phyloP scores from a whole-genome alignment of 2,888 invertebrate genomes.

The Poecilobothrus nobilitatus region DNA sequence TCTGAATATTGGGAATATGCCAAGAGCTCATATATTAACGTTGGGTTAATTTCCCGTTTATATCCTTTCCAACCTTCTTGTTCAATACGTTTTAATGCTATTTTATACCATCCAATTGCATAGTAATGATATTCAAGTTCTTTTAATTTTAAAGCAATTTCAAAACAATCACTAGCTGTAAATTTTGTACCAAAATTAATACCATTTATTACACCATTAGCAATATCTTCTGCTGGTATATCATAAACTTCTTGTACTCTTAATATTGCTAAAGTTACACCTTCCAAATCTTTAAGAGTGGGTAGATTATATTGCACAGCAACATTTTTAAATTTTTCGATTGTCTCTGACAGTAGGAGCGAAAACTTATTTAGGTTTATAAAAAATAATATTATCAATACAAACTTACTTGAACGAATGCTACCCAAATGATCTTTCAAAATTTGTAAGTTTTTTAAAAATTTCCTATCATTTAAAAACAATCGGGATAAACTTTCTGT shows the following conservation, averaged over 20 bases:
- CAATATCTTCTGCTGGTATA: background rate
- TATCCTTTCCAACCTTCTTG: no score
- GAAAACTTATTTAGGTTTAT: background rate
- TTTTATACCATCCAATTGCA: background rate
- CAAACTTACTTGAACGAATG: background rate
- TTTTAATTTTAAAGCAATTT: background rate
- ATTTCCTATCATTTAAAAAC: background rate
- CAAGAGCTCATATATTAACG: background rate
- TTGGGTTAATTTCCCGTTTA: no score
- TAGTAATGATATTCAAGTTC: background rate
- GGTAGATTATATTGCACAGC: slow-evolving; percentile 43
- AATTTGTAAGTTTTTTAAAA: background rate
- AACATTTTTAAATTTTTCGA: no score
- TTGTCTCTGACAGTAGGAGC: no score
- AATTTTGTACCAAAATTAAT: background rate
- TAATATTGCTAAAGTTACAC: slow-evolving; percentile 82
- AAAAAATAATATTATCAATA: background rate
- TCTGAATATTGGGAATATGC: background rate
- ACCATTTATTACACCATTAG: background rate
- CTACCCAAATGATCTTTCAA: background rate
- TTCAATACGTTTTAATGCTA: background rate
- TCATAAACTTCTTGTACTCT: slow-evolving; percentile 38
- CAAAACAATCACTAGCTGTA: no score
- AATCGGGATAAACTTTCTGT: background rate
- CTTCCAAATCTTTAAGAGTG: slow-evolving; percentile 77